Evolutionary conservation across 2,113 vertebrate genomes (phyloP), one percentile per base, ranked within the genome.

Genomic region (Urocynchramus pylzowi): DNA sequence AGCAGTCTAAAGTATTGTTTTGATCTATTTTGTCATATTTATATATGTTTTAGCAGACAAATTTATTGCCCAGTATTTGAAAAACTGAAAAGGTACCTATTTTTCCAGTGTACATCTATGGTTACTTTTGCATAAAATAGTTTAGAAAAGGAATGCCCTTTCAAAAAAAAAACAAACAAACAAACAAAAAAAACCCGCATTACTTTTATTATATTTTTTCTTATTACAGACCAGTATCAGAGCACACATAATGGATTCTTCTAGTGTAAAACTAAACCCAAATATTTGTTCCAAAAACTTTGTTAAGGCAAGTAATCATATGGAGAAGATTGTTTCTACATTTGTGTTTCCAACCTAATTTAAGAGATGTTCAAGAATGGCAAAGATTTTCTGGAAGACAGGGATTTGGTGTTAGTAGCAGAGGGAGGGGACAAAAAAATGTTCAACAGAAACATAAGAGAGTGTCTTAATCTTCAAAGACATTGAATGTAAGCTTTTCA

Each of bases 121-220:
- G 7, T 16, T 70, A 61, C 8, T 70, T 90, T 31, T 69, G 16
- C 12, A 39, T 57, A 28, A 49, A 27, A 44, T 24, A 23, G 10
- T 57, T 85, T 65, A 39, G 14, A 61, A 81, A 65, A 74, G 6
- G 9, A 65, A n/a, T 30, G 10, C 6, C 20, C 5, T 33, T 91
- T 15, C 1, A 57, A 67, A 57, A 57, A 24, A 22, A 7, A 2
- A 0, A n/a, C n/a, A n/a, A n/a, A n/a, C n/a, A n/a, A n/a, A n/a
- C n/a, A n/a, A n/a, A n/a, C 1, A 57, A 67, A 57, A 57, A 24
- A 22, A 7, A 2, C 0, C 13, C 3, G 6, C 12, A 63, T 45
- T 80, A 12, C 4, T 54, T 71, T 89, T 80, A 20, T 49, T 31
- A 8, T 56, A 15, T 68, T 79, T 50, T 71, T 91, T 17, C 11